Evolutionary conservation across 2,888 invertebrate species (phyloP).

Genomic region (Brassicogethes aeneus): DNA sequence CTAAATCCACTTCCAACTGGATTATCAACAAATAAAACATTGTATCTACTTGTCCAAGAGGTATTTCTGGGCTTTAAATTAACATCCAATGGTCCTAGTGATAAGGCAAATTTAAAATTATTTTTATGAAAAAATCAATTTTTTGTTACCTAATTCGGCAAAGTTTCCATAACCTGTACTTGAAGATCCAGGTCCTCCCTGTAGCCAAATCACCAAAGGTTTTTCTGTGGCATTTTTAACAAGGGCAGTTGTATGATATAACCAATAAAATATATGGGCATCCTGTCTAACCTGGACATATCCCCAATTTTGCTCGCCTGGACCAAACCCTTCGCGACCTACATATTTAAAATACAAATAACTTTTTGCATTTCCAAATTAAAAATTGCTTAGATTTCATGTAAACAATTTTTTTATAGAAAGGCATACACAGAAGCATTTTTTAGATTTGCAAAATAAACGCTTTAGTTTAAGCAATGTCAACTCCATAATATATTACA

Average conservation of each 20-base stretch:
- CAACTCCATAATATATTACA: too few relatives aligned
- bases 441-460: too few relatives aligned
- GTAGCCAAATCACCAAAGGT: conserved; percentile 11
- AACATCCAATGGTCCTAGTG: conserved; percentile 21
- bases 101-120: background rate
- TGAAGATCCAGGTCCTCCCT: conserved; percentile 61
- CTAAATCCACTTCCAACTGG: conserved; percentile 87
- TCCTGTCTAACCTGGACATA: conserved; percentile 59
- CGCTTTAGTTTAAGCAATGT: too few relatives aligned
- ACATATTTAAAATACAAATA: too few relatives aligned
- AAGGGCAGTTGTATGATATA: conserved; percentile 28
- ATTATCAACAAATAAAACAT: conserved; percentile 81
- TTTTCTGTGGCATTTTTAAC: conserved; percentile 4
- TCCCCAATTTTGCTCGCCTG: conserved; percentile 58
- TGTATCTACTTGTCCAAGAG: conserved; percentile 49
- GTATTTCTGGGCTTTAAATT: conserved; percentile 42
- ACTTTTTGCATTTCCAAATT: too few relatives aligned
- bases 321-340: conserved; percentile 39
- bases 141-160: conserved; percentile 21
- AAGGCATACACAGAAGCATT: too few relatives aligned
- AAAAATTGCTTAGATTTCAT: too few relatives aligned
- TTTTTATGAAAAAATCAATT: background rate
- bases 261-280: conserved; percentile 78
- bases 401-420: too few relatives aligned
- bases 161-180: conserved; percentile 68